phyloP scores from a whole-genome alignment of 2,113 vertebrate genomes.

The Laterallus jamaicensis region DNA sequence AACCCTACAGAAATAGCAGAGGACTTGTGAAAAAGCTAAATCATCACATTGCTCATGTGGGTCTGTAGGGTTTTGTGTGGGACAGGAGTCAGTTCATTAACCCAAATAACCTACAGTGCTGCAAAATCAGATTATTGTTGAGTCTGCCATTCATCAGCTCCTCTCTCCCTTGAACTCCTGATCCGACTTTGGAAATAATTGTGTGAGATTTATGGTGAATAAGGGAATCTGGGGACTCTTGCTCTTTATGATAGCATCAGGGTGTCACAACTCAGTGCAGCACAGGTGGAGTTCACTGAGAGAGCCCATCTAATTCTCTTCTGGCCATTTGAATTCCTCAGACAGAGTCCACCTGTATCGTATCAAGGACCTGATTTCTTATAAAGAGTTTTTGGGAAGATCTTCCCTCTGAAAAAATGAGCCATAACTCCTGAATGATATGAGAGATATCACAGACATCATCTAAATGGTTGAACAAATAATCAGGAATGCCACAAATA shows the following conservation, averaged over 20 bases:
- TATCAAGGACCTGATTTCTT: not conserved
- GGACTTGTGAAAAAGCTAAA: not conserved
- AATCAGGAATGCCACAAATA: not conserved
- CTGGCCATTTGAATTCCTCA: not conserved
- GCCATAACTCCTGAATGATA: not conserved
- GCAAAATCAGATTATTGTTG: conserved; percentile 19
- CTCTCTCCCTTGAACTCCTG: conserved; percentile 5
- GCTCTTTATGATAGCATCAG: not conserved
- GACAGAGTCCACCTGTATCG: accelerated
- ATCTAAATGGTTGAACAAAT: not conserved
- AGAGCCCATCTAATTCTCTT: not conserved
- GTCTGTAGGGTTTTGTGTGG: not conserved
- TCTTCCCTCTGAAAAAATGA: not conserved
- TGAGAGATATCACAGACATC: not conserved
- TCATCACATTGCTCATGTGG: not conserved
- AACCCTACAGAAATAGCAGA: not conserved
- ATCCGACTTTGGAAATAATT: not conserved
- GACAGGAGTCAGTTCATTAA: conserved; percentile 29
- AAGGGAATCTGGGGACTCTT: not conserved
- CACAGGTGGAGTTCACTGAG: not conserved
- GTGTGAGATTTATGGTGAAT: not conserved
- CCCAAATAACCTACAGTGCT: not conserved
- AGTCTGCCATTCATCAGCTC: conserved; percentile 24
- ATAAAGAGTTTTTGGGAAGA: not conserved
- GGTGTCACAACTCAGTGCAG: not conserved